Evolutionary conservation across 2,888 invertebrate genomes (phyloP).

Genomic region (Julus scanicus): DNA sequence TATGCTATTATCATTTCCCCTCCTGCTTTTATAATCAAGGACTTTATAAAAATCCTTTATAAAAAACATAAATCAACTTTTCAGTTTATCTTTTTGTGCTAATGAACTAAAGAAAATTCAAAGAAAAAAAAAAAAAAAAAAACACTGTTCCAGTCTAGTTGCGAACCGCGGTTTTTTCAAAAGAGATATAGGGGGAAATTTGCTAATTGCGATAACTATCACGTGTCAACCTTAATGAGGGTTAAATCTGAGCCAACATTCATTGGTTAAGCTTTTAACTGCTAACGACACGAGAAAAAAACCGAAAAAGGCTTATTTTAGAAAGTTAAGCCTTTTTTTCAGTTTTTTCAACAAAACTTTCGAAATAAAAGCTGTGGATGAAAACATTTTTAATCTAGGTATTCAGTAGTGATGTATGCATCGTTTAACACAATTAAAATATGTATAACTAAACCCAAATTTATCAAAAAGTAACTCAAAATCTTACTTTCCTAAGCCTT

Average conservation of each 20-base stretch:
- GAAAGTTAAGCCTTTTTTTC: background rate
- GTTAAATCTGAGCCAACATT: background rate
- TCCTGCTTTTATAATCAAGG: no score
- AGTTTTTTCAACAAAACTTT: no score
- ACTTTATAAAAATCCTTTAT: no score
- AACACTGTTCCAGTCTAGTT: background rate
- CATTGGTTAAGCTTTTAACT: background rate
- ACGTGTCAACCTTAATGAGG: slow-evolving; percentile 34
- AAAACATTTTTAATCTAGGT: no score
- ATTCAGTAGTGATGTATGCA: no score
- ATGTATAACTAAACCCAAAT: no score
- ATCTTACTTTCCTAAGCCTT: no score
- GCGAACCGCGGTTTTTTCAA: no score
- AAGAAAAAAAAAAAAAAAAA: background rate
- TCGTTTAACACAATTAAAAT: no score
- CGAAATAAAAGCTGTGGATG: no score
- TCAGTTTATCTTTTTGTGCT: background rate
- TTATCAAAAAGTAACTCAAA: no score
- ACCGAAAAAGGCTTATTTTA: background rate
- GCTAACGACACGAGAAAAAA: background rate
- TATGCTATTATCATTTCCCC: background rate
- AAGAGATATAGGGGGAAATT: background rate
- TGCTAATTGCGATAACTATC: slow-evolving; percentile 36
- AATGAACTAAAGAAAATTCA: background rate
- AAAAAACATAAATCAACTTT: background rate